These are phyloP conservation scores for Spatula versicolor DNA, from an alignment of 2,797 vertebrate species.

Conservation along the genomic window DNA sequence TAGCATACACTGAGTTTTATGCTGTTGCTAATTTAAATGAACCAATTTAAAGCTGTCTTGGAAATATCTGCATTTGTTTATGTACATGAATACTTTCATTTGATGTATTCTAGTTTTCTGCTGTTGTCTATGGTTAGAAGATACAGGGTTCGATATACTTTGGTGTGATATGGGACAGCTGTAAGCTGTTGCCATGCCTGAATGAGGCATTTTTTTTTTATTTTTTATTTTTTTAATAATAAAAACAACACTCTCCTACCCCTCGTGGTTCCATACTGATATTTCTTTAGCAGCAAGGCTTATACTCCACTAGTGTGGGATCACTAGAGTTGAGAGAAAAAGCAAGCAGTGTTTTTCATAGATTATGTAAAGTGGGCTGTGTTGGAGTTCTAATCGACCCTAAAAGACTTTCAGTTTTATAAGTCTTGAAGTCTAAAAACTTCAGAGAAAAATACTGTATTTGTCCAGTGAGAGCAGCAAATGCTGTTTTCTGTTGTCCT, in stretches of 20 bases:
- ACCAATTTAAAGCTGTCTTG: neutral
- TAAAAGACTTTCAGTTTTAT: neutral
- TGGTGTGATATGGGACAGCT: neutral
- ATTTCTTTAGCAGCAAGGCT: neutral
- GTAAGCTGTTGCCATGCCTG: neutral
- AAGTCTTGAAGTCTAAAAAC: neutral
- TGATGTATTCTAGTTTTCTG: neutral
- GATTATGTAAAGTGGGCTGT: neutral
- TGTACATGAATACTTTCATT: accelerated
- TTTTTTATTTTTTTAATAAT: neutral
- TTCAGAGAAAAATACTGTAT: neutral
- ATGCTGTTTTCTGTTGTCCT: neutral
- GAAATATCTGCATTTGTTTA: accelerated
- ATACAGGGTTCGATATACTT: neutral
- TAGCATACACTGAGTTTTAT: neutral
- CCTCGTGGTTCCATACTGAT: neutral
- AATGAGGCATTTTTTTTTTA: no score
- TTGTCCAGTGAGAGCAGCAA: neutral
- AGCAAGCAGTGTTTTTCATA: neutral
- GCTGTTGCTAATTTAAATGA: neutral
- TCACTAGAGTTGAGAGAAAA: neutral
- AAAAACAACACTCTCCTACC: neutral
- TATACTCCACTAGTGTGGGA: neutral
- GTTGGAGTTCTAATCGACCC: no score
- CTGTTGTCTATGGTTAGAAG: neutral